A percentile compares a stretch with the other conserved stretches of the same genome.
These are phyloP conservation scores for Drosophila orena DNA, from an alignment of 1,140 invertebrate genomes.

Conservation along the genomic window DNA sequence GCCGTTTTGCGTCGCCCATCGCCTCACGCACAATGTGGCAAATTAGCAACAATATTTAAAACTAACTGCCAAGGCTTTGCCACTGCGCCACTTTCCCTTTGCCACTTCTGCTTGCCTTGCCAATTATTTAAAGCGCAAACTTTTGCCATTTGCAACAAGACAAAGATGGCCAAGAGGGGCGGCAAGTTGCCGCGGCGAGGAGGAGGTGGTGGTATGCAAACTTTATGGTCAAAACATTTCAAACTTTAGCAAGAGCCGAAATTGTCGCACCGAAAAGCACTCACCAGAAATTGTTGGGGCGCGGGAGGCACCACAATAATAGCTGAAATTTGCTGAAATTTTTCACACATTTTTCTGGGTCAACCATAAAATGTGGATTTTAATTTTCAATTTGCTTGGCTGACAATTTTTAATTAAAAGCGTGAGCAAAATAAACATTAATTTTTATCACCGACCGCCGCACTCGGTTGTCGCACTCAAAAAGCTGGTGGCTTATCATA, in stretches of 20 bases:
- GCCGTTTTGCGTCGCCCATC: not conserved
- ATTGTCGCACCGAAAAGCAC: slow-evolving; percentile 45
- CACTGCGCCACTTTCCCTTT: slow-evolving; percentile 24
- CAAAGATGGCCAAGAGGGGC: slow-evolving; percentile 22
- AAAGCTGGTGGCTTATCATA: slow-evolving; percentile 56
- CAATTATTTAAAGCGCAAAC: slow-evolving; percentile 79
- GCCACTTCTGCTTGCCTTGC: slow-evolving; percentile 36
- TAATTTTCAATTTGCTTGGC: slow-evolving; percentile 74
- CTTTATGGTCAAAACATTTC: slow-evolving; percentile 74
- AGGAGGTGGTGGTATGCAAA: slow-evolving; percentile 32
- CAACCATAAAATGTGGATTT: slow-evolving; percentile 50
- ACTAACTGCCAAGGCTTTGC: slow-evolving; percentile 65
- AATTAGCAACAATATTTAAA: slow-evolving; percentile 83
- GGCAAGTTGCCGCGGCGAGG: not conserved
- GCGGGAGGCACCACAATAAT: slow-evolving; percentile 42
- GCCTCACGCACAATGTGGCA: slow-evolving; percentile 76
- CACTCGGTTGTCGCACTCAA: not conserved
- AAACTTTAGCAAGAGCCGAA: slow-evolving; percentile 40
- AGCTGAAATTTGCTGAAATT: slow-evolving; percentile 41
- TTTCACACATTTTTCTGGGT: slow-evolving; percentile 66
- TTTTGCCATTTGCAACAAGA: slow-evolving; percentile 71
- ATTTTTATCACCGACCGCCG: slow-evolving; percentile 65
- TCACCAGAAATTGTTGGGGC: slow-evolving; percentile 5
- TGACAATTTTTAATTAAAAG: slow-evolving; percentile 80
- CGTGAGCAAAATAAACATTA: slow-evolving; percentile 77